Conservation (phyloP, 2,888 invertebrate genomes). For the Chymomyza procnemis region DNA sequence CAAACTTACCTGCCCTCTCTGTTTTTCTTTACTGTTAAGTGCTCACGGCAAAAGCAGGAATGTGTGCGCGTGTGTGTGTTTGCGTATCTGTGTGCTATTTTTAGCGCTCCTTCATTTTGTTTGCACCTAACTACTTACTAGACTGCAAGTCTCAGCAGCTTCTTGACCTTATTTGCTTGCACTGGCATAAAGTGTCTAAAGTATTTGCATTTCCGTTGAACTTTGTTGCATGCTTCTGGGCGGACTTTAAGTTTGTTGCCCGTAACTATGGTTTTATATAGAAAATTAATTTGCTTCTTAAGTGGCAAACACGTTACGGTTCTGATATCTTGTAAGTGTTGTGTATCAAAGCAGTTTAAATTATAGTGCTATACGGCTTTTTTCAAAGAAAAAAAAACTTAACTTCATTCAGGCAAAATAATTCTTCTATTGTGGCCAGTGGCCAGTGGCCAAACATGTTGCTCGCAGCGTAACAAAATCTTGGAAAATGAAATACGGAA, state of each 20-base stretch:
- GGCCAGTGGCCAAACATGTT: too few relatives aligned
- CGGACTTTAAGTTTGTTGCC: constrained; percentile 11
- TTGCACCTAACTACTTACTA: constrained; percentile 40
- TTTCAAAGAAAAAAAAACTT: too few relatives aligned
- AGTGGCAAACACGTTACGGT: background rate
- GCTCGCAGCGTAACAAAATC: too few relatives aligned
- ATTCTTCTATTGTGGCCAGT: too few relatives aligned
- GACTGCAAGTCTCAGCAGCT: constrained; percentile 38
- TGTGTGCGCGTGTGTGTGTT: background rate
- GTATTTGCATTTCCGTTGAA: background rate
- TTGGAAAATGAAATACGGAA: too few relatives aligned
- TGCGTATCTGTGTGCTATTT: background rate
- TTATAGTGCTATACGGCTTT: background rate
- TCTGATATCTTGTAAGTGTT: constrained; percentile 11
- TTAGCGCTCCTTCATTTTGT: background rate
- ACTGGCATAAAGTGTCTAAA: background rate
- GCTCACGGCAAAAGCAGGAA: background rate
- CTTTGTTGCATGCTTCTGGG: constrained; percentile 21
- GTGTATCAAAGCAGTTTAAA: background rate
- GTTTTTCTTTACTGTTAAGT: background rate
- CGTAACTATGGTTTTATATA: background rate
- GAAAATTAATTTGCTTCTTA: background rate
- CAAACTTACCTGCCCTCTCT: background rate
- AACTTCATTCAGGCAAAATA: too few relatives aligned
- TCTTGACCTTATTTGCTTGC: constrained; percentile 49